Conservation (phyloP, 2,797 vertebrate genomes). For the Enteromius afrohamiltoni region DNA sequence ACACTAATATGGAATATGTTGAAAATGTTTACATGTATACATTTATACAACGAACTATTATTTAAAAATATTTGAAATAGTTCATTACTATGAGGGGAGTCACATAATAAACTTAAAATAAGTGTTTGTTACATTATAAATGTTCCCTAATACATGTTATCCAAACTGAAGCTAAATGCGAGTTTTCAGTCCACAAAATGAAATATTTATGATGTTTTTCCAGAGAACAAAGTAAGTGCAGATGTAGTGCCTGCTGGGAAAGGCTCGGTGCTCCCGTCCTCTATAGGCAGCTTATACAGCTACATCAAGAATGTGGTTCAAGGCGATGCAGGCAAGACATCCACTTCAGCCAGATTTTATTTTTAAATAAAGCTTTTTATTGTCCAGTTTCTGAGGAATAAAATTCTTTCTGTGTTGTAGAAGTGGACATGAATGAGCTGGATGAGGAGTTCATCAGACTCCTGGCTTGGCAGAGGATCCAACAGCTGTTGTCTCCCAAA, state of each 20-base stretch:
- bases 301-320: conserved; percentile 81
- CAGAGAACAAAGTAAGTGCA: conserved; percentile 32
- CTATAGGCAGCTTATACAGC: conserved; percentile 78
- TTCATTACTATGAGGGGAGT: no score
- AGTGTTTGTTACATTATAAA: not conserved
- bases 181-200: not conserved
- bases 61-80: no score
- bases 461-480: conserved; percentile 97
- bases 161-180: not conserved
- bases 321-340: conserved; percentile 75
- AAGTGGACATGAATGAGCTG: conserved; percentile 92
- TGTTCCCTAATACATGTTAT: not conserved
- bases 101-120: no score
- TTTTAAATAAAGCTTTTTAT: not conserved
- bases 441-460: conserved; percentile 94
- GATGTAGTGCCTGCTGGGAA: conserved; percentile 28
- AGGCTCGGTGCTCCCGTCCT: conserved; percentile 67
- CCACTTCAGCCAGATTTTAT: not conserved
- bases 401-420: conserved; percentile 68
- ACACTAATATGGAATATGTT: no score
- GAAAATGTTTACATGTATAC: no score
- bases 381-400: not conserved
- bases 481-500: conserved; percentile 94
- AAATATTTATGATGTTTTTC: not conserved
- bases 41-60: no score